Base-by-base conservation (phyloP, 2,888 invertebrate species). In the Callimorpha dominula region DNA sequence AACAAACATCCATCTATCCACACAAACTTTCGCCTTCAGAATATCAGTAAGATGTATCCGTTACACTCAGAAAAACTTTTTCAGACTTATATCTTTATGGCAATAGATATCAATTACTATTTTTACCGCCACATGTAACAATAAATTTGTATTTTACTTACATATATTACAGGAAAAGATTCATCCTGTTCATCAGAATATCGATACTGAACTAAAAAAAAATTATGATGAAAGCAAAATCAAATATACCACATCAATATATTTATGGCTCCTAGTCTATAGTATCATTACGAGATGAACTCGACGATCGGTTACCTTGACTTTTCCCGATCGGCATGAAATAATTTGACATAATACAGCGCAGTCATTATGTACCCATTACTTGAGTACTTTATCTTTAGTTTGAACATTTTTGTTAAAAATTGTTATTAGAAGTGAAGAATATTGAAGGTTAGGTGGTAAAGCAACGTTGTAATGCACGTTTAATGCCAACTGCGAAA, bases 301-400 rank as follows among this genome's bases (percentile, higher is more conserved):
- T 82, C 86, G 84, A 87, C 90, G 90, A 93, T 92, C 91, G 89
- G 91, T 94, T 92, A 92, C 95, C 95, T 95, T 95, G 95, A 95
- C 94, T 94, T 94, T 94, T 94, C 91, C 88, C 92, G 89, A 94
- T 94, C 91, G 89, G 90, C 90, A 91, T 93, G 91, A 93, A 94
- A 94, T 94, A 95, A 95, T 95, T 95, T 93, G 94, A 95, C 93
- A 93, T 95, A 94, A 94, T 92, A 91, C 91, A 89, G 82, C 87
- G 89, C 86, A 83, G 88, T 92, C 92, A 94, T 94, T 94, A 94
- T 86, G 72, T 74, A 65, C 84, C 84, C 86, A 90, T 93, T 91
- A 92, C 88, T 63, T 84, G 85, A 85, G 90, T 85, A 88, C 88
- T 85, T 78, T 71, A 66, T 71, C 74, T 83, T 88, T 87, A 87